Percentiles rank a stretch among this genome's conserved stretches.
Conservation (phyloP, 1,140 invertebrate genomes). For the Cydia amplana region DNA sequence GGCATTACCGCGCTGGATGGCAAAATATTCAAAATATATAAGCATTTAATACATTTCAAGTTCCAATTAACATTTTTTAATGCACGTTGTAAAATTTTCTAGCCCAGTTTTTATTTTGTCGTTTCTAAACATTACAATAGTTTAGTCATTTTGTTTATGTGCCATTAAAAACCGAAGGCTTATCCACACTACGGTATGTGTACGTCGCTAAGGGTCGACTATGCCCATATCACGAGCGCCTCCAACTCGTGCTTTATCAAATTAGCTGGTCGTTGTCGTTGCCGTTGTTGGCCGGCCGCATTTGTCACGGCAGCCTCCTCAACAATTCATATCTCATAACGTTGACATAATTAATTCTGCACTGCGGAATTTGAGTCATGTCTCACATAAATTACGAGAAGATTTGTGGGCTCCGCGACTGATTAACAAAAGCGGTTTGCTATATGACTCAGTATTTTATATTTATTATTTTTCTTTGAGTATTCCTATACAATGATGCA, state of each 20-base stretch:
- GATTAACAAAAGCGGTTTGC: conserved; percentile 12
- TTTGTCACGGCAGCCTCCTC: conserved; percentile 24
- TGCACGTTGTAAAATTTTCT: too few relatives aligned
- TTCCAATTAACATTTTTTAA: too few relatives aligned
- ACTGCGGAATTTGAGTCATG: conserved; percentile 2
- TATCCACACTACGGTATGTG: conserved; percentile 9
- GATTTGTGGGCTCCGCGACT: conserved; percentile 14
- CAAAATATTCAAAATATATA: too few relatives aligned
- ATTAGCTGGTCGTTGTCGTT: conserved; percentile 29
- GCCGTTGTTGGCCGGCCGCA: background rate
- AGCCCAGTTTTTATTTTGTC: too few relatives aligned
- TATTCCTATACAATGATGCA: too few relatives aligned
- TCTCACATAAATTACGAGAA: conserved; percentile 7
- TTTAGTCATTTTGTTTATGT: background rate
- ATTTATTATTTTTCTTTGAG: too few relatives aligned
- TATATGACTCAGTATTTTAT: background rate
- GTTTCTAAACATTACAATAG: too few relatives aligned
- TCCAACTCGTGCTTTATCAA: conserved; percentile 30
- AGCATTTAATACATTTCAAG: too few relatives aligned
- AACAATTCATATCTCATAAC: conserved; percentile 37
- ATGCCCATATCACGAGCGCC: conserved; percentile 31
- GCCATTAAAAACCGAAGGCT: background rate
- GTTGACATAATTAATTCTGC: conserved; percentile 38
- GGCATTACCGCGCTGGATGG: too few relatives aligned
- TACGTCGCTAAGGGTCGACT: conserved; percentile 17